phyloP scores from a whole-genome alignment of 1,140 invertebrate genomes.

The Trypoxylus dichotomus region DNA sequence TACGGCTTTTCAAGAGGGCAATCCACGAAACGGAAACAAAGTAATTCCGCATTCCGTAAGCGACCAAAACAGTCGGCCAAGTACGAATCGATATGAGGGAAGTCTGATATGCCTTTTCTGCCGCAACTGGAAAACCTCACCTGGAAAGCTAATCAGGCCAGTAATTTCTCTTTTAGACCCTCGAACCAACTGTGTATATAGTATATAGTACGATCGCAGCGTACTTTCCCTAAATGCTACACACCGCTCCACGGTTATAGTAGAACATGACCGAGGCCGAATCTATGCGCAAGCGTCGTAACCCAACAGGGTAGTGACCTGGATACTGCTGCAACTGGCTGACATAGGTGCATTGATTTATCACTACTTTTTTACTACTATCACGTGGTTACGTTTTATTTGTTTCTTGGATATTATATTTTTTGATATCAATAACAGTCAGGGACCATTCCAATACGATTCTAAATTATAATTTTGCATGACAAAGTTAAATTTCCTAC shows the following conservation, averaged over 20 bases:
- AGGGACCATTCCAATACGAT: background rate
- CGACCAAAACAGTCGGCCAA: background rate
- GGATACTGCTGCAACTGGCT: slow-evolving; percentile 42
- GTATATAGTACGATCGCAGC: slow-evolving; percentile 16
- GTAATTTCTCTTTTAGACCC: slow-evolving; percentile 4
- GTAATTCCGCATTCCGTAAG: background rate
- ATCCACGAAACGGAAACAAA: background rate
- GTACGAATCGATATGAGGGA: background rate
- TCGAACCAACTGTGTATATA: background rate
- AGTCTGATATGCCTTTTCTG: background rate
- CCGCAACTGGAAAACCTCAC: background rate
- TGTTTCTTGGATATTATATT: slow-evolving; percentile 20
- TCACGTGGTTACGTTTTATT: slow-evolving; percentile 24
- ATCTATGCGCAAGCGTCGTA: slow-evolving; percentile 37
- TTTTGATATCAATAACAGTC: background rate
- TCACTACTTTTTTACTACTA: slow-evolving; percentile 34
- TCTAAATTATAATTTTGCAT: slow-evolving; percentile 22
- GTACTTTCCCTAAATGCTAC: slow-evolving; percentile 32
- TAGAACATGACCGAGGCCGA: slow-evolving; percentile 31
- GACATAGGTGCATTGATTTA: slow-evolving; percentile 47
- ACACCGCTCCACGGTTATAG: slow-evolving; percentile 11
- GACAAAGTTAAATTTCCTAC: background rate
- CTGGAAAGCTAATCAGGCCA: slow-evolving; percentile 15
- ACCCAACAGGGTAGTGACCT: slow-evolving; percentile 45
- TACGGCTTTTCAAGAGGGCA: background rate